A percentile compares a stretch with the other conserved stretches of the same genome.
Evolutionary conservation across 2,888 invertebrate species (phyloP).

Genomic region (Eristalinus sepulchralis): DNA sequence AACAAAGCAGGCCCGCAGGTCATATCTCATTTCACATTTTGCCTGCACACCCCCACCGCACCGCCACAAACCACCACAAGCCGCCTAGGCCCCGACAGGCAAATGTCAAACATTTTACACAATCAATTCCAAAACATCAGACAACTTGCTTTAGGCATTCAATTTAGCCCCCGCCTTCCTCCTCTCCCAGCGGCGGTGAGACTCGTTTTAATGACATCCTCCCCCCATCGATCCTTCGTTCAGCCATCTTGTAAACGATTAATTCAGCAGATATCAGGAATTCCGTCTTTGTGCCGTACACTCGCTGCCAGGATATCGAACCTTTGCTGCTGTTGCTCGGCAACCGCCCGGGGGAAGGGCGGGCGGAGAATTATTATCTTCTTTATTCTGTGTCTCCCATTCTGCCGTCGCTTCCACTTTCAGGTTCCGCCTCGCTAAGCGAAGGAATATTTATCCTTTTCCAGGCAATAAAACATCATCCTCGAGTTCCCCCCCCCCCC

Average conservation of each 20-base stretch:
- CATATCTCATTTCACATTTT: conserved; percentile 16
- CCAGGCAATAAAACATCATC: conserved; percentile 68
- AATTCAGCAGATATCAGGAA: conserved; percentile 65
- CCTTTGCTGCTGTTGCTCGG: background rate
- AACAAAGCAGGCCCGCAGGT: conserved; percentile 45
- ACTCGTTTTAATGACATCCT: conserved; percentile 57
- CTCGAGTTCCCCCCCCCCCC: conserved; percentile 24
- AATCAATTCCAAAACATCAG: conserved; percentile 59
- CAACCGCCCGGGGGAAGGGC: background rate
- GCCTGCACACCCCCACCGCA: background rate
- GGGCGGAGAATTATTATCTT: conserved; percentile 54
- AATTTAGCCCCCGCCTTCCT: background rate
- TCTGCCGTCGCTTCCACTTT: conserved; percentile 1
- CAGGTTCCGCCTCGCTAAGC: conserved; percentile 51
- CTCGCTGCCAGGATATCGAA: conserved; percentile 45
- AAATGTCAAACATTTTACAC: conserved; percentile 60
- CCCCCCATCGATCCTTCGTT: background rate
- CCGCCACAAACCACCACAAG: background rate
- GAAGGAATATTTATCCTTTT: conserved; percentile 65
- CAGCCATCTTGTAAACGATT: conserved; percentile 49
- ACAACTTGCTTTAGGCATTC: conserved; percentile 50
- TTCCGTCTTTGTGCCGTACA: conserved; percentile 5
- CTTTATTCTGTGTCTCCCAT: background rate
- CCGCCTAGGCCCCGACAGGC: conserved; percentile 1
- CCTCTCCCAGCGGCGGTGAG: background rate